Evolutionary conservation across 2,797 vertebrate species (phyloP).

Genomic region (Parauchenoglanis ngamensis): DNA sequence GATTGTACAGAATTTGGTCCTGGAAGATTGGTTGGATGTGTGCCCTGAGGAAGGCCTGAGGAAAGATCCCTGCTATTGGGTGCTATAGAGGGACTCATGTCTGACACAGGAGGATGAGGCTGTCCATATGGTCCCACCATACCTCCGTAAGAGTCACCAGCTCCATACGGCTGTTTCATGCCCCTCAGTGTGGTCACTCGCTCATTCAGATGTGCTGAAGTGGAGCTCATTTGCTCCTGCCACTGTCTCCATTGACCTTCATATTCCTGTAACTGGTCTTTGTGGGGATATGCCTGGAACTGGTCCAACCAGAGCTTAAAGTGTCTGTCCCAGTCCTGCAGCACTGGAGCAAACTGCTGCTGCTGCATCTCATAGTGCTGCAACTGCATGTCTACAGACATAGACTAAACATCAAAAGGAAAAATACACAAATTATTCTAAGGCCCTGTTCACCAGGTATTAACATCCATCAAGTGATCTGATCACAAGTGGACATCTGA

Average conservation of each 20-base stretch:
- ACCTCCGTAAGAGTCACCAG: slow-evolving; percentile 73
- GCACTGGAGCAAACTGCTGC: slow-evolving; percentile 87
- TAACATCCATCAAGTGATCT: neutral
- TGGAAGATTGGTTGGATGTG: slow-evolving; percentile 9
- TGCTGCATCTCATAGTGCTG: slow-evolving; percentile 90
- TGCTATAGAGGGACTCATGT: slow-evolving; percentile 23
- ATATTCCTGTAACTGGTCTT: slow-evolving; percentile 94
- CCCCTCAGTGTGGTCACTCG: slow-evolving; percentile 83
- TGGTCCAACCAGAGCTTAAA: slow-evolving; percentile 93
- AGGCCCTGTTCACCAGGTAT: neutral
- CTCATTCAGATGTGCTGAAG: slow-evolving; percentile 88
- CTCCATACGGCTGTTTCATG: slow-evolving; percentile 77
- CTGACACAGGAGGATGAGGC: slow-evolving; percentile 73
- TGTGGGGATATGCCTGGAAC: slow-evolving; percentile 92
- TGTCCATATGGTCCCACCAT: slow-evolving; percentile 80
- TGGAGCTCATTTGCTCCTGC: slow-evolving; percentile 96
- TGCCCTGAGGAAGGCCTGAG: slow-evolving; percentile 55
- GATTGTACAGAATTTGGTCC: slow-evolving; percentile 35
- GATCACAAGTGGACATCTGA: neutral
- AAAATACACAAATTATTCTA: neutral
- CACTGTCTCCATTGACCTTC: slow-evolving; percentile 96
- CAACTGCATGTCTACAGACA: slow-evolving; percentile 90
- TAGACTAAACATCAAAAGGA: slow-evolving; percentile 72
- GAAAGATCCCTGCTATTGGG: slow-evolving; percentile 28
- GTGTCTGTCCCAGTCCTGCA: slow-evolving; percentile 89